phyloP scores from a whole-genome alignment of 2,888 invertebrate species.

The Orthosia incerta region DNA sequence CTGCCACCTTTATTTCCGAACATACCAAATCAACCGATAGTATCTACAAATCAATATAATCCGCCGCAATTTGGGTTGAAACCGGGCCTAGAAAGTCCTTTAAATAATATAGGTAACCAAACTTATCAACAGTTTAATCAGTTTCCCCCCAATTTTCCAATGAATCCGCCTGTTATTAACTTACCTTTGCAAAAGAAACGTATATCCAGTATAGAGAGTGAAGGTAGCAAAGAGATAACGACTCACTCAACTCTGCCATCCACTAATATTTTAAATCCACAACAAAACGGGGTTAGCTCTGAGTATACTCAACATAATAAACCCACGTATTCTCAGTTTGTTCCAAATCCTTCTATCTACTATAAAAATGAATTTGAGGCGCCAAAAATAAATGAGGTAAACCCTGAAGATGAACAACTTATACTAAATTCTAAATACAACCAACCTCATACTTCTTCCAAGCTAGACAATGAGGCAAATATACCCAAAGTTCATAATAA shows the following conservation, averaged over 20 bases:
- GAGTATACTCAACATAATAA: not conserved
- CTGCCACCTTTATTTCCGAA: not conserved
- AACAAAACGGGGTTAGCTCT: not conserved
- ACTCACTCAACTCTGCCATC: not conserved
- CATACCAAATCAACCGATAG: not conserved
- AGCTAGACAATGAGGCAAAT: not conserved
- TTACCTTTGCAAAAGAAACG: not conserved
- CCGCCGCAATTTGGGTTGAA: conserved; percentile 2
- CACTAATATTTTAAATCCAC: conserved; percentile 10
- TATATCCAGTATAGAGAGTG: not conserved
- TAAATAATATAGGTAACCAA: conserved; percentile 12
- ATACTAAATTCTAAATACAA: not conserved
- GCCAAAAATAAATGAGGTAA: conserved; percentile 15
- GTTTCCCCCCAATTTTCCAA: not conserved
- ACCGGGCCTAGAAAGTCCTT: not conserved
- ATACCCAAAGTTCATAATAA: not conserved
- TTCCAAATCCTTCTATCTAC: conserved; percentile 12
- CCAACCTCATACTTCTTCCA: not conserved
- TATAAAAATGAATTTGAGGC: conserved; percentile 20
- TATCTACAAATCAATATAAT: not conserved
- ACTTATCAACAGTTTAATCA: not conserved
- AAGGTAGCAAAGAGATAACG: not conserved
- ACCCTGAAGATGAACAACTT: not conserved
- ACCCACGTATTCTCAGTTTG: not conserved
- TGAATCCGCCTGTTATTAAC: not conserved